Evolutionary conservation across 2,888 invertebrate species (phyloP).

Genomic region (Geotrupes spiniger): DNA sequence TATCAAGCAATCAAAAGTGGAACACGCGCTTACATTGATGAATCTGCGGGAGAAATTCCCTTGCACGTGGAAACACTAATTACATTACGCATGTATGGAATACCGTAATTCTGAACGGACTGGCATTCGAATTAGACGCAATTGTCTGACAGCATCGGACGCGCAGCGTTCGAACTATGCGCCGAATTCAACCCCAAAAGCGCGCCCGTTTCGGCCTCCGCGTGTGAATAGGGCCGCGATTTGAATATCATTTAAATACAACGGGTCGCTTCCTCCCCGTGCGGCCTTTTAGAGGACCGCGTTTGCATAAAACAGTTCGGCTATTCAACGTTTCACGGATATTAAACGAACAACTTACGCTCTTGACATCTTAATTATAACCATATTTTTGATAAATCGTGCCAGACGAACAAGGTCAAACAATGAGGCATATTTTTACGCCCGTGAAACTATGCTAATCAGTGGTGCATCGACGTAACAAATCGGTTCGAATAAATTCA

Average conservation of each 20-base stretch:
- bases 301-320: conserved; percentile 4
- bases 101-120: conserved; percentile 17
- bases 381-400: conserved; percentile 26
- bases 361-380: conserved; percentile 28
- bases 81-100: conserved; percentile 17
- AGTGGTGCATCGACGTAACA: conserved; percentile 24
- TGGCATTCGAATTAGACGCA: conserved; percentile 30
- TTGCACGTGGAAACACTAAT: conserved; percentile 13
- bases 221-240: conserved; percentile 27
- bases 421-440: conserved; percentile 17
- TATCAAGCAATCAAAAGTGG: conserved; percentile 6
- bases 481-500: conserved; percentile 29
- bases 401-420: conserved; percentile 25
- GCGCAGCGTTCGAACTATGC: conserved; percentile 19
- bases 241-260: conserved; percentile 35
- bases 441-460: conserved; percentile 31
- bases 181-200: conserved; percentile 17
- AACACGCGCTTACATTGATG: conserved; percentile 9
- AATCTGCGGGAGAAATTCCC: conserved; percentile 13
- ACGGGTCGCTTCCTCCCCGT: conserved; percentile 24
- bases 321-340: conserved; percentile 10
- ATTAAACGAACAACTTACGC: conserved; percentile 10
- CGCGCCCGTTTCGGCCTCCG: conserved; percentile 7
- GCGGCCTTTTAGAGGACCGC: conserved; percentile 1
- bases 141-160: conserved; percentile 19